Conservation (phyloP, 2,113 vertebrate species). For the Odontophorus gujanensis region DNA sequence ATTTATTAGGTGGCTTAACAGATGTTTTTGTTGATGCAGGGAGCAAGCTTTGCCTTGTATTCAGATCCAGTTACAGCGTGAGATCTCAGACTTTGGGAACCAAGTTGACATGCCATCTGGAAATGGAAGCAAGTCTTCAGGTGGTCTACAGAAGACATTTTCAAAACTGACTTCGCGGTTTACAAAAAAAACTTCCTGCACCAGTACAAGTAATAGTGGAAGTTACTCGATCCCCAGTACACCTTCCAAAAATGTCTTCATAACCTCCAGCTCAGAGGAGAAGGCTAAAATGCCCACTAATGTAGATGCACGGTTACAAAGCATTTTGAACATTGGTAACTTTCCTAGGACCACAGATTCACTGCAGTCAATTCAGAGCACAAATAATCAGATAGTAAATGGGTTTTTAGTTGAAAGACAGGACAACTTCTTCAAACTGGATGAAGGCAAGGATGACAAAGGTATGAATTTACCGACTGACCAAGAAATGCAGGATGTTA, state of each 20-base stretch:
- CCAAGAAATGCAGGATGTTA: constrained; percentile 99
- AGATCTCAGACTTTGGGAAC: constrained; percentile 86
- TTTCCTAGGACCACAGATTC: constrained; percentile 83
- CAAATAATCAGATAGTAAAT: constrained; percentile 79
- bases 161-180: constrained; percentile 97
- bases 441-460: constrained; percentile 87
- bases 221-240: constrained; percentile 93
- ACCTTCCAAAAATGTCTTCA: constrained; percentile 88
- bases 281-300: constrained; percentile 83
- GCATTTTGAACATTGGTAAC: constrained; percentile 86
- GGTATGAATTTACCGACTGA: constrained; percentile 97
- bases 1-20: neutral
- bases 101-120: constrained; percentile 87
- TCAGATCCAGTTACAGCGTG: constrained; percentile 95
- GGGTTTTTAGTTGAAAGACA: constrained; percentile 79
- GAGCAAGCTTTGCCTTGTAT: constrained; percentile 95
- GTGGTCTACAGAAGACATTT: constrained; percentile 95
- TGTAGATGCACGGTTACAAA: constrained; percentile 84
- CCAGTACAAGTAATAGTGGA: constrained; percentile 79
- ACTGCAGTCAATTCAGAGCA: constrained; percentile 73
- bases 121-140: constrained; percentile 88
- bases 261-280: constrained; percentile 84
- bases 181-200: constrained; percentile 93
- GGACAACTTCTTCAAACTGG: constrained; percentile 74
- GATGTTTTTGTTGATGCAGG: constrained; percentile 74